Conservation (phyloP, 1,140 invertebrate genomes). For the Melitaea cinxia region DNA sequence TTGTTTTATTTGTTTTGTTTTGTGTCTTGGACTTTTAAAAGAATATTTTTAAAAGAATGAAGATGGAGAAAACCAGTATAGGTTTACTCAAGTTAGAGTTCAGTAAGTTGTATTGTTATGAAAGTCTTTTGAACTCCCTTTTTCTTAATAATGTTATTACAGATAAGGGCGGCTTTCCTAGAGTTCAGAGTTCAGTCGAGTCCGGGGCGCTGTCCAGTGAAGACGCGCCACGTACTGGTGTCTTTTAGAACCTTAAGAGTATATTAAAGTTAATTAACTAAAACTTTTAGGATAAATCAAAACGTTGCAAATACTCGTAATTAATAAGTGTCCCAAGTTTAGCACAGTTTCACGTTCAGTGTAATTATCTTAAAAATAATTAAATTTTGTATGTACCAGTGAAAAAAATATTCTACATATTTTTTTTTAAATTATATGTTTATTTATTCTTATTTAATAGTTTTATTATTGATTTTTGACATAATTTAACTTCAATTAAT, state of each 20-base stretch:
- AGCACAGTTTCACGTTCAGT: too few relatives aligned
- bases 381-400: too few relatives aligned
- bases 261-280: background rate
- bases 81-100: conserved; percentile 2
- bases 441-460: too few relatives aligned
- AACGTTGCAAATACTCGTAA: too few relatives aligned
- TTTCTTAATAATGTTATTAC: conserved; percentile 12
- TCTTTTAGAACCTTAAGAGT: background rate
- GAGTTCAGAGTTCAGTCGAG: conserved; percentile 36
- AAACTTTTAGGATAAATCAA: too few relatives aligned
- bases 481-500: too few relatives aligned
- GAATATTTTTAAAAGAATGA: background rate
- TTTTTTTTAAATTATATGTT: too few relatives aligned
- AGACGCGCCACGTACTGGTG: conserved; percentile 7
- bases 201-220: conserved; percentile 21
- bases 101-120: conserved; percentile 2
- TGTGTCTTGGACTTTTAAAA: background rate
- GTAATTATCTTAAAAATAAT: too few relatives aligned
- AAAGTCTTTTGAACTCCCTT: conserved; percentile 6
- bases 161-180: conserved; percentile 16
- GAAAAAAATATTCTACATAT: too few relatives aligned
- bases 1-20: background rate
- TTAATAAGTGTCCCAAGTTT: too few relatives aligned
- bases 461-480: too few relatives aligned
- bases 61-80: conserved; percentile 8